Conservation (phyloP, 2,113 vertebrate genomes). For the Platichthys stellatus region DNA sequence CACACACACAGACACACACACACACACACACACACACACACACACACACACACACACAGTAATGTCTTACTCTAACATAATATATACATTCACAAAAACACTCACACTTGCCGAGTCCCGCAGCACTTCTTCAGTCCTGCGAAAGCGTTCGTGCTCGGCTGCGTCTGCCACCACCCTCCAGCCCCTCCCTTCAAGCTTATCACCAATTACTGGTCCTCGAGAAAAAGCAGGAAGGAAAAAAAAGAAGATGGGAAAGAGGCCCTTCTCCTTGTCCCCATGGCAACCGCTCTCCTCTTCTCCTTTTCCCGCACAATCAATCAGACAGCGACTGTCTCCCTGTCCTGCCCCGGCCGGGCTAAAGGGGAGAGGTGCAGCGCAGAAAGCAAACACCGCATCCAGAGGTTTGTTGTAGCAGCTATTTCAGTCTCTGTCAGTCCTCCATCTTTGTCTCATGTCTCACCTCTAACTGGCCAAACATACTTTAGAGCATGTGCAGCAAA, state of each 20-base stretch:
- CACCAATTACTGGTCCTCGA: constrained; percentile 68
- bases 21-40: background rate
- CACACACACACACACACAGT: constrained; percentile 3
- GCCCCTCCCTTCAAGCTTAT: constrained; percentile 62
- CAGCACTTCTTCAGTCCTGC: constrained; percentile 27
- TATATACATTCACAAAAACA: background rate
- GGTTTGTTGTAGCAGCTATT: constrained; percentile 6
- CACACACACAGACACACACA: background rate
- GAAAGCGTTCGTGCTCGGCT: constrained; percentile 32
- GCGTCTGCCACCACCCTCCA: constrained; percentile 29
- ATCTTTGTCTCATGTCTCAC: constrained; percentile 3
- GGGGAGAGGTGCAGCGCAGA: constrained; percentile 23
- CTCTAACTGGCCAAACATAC: background rate
- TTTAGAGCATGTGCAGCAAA: too few relatives aligned
- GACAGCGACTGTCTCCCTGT: constrained; percentile 38
- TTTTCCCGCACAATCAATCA: constrained; percentile 64
- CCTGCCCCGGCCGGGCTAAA: constrained; percentile 33
- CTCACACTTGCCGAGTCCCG: constrained; percentile 38
- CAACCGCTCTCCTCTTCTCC: constrained; percentile 61
- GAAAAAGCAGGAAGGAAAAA: constrained; percentile 4
- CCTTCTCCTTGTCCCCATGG: constrained; percentile 63
- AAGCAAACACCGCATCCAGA: constrained; percentile 35
- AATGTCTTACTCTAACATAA: background rate
- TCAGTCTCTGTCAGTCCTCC: background rate
- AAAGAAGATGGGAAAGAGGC: constrained; percentile 7